Percentiles rank a stretch among this genome's conserved stretches.
These are phyloP conservation scores for Drosophila basisetae DNA, from an alignment of 2,888 invertebrate genomes.

Conservation along the genomic window DNA sequence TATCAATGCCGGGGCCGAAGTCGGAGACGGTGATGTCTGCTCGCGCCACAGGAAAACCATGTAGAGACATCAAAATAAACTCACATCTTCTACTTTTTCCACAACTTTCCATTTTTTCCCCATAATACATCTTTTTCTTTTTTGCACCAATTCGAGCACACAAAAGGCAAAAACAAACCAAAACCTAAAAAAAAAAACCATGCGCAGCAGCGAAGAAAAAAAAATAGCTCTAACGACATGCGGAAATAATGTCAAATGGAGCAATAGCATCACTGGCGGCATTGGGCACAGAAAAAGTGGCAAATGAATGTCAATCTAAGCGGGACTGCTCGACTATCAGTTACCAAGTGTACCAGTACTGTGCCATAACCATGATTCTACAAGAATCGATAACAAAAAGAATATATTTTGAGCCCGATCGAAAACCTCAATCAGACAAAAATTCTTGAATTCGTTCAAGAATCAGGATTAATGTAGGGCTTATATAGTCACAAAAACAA, in stretches of 20 bases:
- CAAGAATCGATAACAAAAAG: no score
- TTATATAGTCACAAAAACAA: neutral
- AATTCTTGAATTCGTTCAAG: neutral
- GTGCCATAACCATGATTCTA: no score
- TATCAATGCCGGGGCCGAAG: slow-evolving; percentile 60
- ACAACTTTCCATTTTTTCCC: slow-evolving; percentile 30
- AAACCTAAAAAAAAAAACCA: slow-evolving; percentile 50
- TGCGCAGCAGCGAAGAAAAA: slow-evolving; percentile 26
- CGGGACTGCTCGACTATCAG: neutral
- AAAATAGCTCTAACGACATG: slow-evolving; percentile 74
- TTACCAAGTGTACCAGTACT: slow-evolving; percentile 14
- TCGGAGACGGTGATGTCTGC: slow-evolving; percentile 8
- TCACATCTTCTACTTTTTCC: slow-evolving; percentile 55
- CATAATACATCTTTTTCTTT: slow-evolving; percentile 8
- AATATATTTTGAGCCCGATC: no score
- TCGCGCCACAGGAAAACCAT: slow-evolving; percentile 68
- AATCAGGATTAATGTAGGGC: neutral
- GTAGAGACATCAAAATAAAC: slow-evolving; percentile 79
- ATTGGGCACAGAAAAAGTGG: slow-evolving; percentile 23
- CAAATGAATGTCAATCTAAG: slow-evolving; percentile 6
- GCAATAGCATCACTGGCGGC: slow-evolving; percentile 53
- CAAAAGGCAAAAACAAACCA: slow-evolving; percentile 58
- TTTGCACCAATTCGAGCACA: slow-evolving; percentile 72
- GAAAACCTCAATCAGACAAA: neutral
- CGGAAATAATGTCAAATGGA: slow-evolving; percentile 80